Percentiles rank a stretch among this genome's conserved stretches.
These are phyloP conservation scores for Smutsia gigantea DNA, from an alignment of 2,797 vertebrate genomes.

Conservation along the genomic window DNA sequence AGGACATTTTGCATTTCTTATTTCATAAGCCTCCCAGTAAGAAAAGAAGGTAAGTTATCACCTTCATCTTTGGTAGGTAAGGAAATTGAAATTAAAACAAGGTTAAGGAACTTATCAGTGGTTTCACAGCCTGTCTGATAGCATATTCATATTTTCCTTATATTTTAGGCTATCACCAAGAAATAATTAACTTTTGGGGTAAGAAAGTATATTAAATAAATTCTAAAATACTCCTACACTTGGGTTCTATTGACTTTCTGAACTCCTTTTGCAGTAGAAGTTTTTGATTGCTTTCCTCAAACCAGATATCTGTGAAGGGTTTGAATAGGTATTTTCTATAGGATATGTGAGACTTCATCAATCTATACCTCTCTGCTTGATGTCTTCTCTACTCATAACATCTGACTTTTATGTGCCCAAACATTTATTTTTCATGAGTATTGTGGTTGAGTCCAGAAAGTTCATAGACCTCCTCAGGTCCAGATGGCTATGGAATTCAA, in stretches of 20 bases:
- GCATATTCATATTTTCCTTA: background rate
- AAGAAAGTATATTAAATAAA: background rate
- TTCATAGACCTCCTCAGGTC: background rate
- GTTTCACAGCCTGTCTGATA: background rate
- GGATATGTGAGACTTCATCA: background rate
- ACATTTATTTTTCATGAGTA: background rate
- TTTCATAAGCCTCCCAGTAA: background rate
- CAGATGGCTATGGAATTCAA: background rate
- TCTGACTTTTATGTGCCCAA: background rate
- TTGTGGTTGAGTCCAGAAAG: background rate
- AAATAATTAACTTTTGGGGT: background rate
- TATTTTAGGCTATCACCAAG: background rate
- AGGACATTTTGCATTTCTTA: background rate
- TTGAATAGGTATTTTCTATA: background rate
- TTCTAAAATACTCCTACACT: background rate
- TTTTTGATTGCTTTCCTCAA: background rate
- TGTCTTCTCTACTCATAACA: background rate
- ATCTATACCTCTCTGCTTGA: background rate
- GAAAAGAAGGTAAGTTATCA: background rate
- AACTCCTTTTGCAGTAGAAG: background rate
- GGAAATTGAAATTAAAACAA: background rate
- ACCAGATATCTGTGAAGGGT: background rate
- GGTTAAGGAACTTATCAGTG: background rate
- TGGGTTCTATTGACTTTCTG: background rate
- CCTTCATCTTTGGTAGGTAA: background rate